A percentile compares a stretch with the other conserved stretches of the same genome.
Conservation (phyloP, 2,113 vertebrate species). For the Aix galericulata region DNA sequence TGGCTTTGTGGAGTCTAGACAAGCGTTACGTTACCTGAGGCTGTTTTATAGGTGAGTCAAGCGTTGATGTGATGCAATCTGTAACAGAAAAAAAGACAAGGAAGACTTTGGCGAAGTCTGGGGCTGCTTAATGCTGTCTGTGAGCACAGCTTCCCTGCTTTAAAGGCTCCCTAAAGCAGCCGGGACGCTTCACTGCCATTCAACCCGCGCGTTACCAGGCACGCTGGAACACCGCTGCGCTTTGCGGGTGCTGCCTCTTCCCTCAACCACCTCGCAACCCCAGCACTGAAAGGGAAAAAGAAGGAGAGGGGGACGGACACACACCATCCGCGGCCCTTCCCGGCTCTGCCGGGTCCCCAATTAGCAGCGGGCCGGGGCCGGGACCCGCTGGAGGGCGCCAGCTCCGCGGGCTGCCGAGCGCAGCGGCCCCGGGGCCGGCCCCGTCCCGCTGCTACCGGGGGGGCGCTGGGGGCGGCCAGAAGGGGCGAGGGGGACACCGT, state of each 20-base stretch:
- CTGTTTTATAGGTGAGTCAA: neutral
- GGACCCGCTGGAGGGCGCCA: constrained; percentile 30
- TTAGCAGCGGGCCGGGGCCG: too few species aligned
- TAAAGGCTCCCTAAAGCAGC: neutral
- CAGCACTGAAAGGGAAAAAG: neutral
- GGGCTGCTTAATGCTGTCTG: accelerated
- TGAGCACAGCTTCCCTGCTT: accelerated
- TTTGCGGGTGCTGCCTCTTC: accelerated
- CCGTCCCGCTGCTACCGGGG: too few species aligned
- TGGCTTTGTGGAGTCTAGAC: neutral
- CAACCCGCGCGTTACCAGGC: accelerated
- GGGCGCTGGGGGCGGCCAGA: too few species aligned
- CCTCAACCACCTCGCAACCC: accelerated
- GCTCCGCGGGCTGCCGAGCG: neutral
- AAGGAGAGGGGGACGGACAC: neutral
- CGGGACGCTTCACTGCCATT: accelerated
- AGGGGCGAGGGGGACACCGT: too few species aligned
- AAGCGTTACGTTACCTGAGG: too few species aligned
- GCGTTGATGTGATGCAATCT: neutral
- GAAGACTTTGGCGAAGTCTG: accelerated
- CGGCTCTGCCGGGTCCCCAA: accelerated
- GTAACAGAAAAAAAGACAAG: neutral
- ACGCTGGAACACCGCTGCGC: accelerated
- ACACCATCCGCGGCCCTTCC: accelerated
- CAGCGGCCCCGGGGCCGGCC: too few species aligned